Base-by-base conservation (phyloP, 2,888 invertebrate genomes). In the Orthonevra nobilis region DNA sequence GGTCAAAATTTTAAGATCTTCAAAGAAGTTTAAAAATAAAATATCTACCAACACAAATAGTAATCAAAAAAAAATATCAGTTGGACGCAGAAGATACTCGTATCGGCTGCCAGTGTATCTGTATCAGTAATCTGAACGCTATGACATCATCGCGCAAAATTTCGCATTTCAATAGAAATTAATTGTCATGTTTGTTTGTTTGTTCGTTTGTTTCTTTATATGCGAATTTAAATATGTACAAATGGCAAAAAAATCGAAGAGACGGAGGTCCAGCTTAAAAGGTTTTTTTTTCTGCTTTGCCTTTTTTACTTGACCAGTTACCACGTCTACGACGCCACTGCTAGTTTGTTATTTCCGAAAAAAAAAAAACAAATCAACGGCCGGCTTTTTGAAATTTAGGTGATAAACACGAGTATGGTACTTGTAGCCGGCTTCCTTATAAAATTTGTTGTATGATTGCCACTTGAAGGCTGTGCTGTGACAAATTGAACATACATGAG, bases 111-210 rank as follows among this genome's bases (percentile, higher is more conserved):
- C n/a, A n/a, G n/a, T n/a, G n/a, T n/a, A n/a, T n/a, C n/a, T n/a
- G n/a, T n/a, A 12, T 40, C 44, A 48, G 54, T 23, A 19, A 6
- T 26, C 5, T 46, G 20, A 28, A 14, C 28, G 10, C 15, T 40
- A 68, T 75, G 75, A 75, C 75, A 75, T 75, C 75, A 75, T 74
- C 56, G 36, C 20, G 40, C 69, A 42, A 42, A 48, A 69, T 75
- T 69, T 70, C 69, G 40, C 74, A 56, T 42, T 69, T 61, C 56
- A 50, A 63, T 69, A 54, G 48, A 48, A 69, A 40, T 28, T 61
- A 61, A 61, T 68, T 69, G 66, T 46, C 19, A 28, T 20, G 20
- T n/a, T n/a, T n/a, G n/a, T n/a, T n/a, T n/a, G n/a, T n/a, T n/a
- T n/a, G n/a, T n/a, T n/a, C n/a, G n/a, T n/a, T 30, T 36, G n/a